These are phyloP conservation scores for Tholera decimalis DNA, from an alignment of 2,888 invertebrate genomes.

Conservation along the genomic window DNA sequence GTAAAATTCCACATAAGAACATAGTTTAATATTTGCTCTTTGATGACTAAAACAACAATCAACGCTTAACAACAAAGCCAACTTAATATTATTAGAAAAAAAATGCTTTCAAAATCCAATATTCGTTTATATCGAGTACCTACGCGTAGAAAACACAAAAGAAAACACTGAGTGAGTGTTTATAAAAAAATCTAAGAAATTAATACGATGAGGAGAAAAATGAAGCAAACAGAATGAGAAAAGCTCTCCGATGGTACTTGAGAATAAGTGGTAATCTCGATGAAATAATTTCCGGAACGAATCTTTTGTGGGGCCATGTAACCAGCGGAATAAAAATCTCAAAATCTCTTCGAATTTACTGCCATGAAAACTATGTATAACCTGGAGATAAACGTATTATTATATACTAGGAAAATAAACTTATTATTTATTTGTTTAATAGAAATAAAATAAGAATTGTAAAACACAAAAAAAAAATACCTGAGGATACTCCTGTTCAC, in stretches of 20 bases:
- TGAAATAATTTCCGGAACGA: slow-evolving; percentile 82
- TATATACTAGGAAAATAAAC: too few relatives aligned
- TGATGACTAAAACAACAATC: neutral
- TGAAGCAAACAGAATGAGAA: slow-evolving; percentile 60
- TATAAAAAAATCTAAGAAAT: slow-evolving; percentile 71
- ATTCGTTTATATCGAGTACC: slow-evolving; percentile 21
- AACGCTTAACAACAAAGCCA: neutral
- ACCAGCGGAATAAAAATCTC: too few relatives aligned
- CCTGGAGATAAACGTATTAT: too few relatives aligned
- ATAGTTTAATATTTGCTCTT: neutral
- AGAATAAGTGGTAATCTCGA: slow-evolving; percentile 79
- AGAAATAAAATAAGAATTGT: too few relatives aligned
- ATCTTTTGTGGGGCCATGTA: slow-evolving; percentile 66
- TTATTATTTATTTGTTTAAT: too few relatives aligned
- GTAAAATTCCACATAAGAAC: too few relatives aligned
- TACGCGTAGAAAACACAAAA: slow-evolving; percentile 29
- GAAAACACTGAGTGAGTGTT: slow-evolving; percentile 50
- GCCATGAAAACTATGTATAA: too few relatives aligned
- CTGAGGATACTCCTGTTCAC: too few relatives aligned
- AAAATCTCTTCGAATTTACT: too few relatives aligned
- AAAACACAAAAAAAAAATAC: too few relatives aligned
- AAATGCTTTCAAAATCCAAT: slow-evolving; percentile 11
- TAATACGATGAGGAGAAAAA: slow-evolving; percentile 69
- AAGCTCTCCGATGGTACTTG: slow-evolving; percentile 68
- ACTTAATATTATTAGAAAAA: neutral